Base-by-base conservation (phyloP, 2,888 invertebrate genomes). In the Tachina grossa region DNA sequence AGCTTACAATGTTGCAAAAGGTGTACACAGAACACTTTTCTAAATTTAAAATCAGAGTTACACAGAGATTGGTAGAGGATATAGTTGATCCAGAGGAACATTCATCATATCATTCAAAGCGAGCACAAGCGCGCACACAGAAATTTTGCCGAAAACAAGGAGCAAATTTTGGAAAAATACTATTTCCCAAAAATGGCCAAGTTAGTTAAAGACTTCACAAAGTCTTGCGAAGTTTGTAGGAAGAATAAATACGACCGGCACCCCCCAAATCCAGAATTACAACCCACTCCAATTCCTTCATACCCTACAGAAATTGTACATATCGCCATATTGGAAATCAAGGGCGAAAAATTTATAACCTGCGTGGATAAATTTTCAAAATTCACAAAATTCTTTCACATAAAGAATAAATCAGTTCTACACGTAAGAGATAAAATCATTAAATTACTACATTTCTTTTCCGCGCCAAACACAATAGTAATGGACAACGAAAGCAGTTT, bases 171-270 rank as follows among this genome's bases (percentile, higher is more conserved):
- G 14, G 79, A 84, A 45, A 69, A 75, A 51, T 66, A 63, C 31
- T 84, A 84, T 57, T 84, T 79, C 43, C 83, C 77, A 9, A 76
- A 41, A 53, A 51, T 55, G 41, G 55, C 22, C 13, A 79, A 79
- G 22, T 31, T 31, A 31, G 31, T 31, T 31, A 31, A 31, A 31
- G 31, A 31, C 31, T 31, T 31, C 4, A 31, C 31, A 31, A 31
- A n/a, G n/a, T n/a, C n/a, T n/a, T n/a, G n/a, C n/a, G n/a, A n/a
- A n/a, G n/a, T n/a, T n/a, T n/a, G n/a, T 31, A 31, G 31, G 31
- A 31, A 31, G 4, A 31, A 31, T 31, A 31, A 31, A 31, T 66
- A 80, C 16, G 83, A 74, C 43, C 22, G 77, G 49, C 83, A 83
- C 66, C 83, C 31, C 83, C 22, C 39, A 66, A 39, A 53, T 78